Base-by-base conservation (phyloP, 2,113 vertebrate species). In the Leptocoma aspasia region DNA sequence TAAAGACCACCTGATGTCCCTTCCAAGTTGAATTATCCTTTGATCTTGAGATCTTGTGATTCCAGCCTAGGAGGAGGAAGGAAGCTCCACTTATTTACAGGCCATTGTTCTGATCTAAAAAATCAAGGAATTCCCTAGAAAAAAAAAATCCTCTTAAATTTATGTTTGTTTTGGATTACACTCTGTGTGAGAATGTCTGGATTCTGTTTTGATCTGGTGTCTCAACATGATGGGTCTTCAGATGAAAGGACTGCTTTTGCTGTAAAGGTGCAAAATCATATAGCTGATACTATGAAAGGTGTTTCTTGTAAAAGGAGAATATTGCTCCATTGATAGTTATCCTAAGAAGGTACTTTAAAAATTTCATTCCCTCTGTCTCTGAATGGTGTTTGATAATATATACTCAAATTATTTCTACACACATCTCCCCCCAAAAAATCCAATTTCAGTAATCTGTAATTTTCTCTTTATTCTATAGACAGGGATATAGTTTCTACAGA, bases 391-490 rank as follows among this genome's bases (percentile, higher is more conserved):
- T 73, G 27, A 37, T 31, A 87, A 87, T 33, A 45, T 2, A 33
- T 37, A 53, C 7, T 45, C 9, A 91, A 81, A 70, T 44, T n/a
- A 47, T 53, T 73, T 52, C 41, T 39, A 8, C 24, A 19, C 8
- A 22, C 1, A 6, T 3, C 6, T 6, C 0, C 2, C 7, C 19
- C 5, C 39, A 76, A 19, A 28, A 50, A 60, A 31, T 5, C 13
- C 2, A 15, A 31, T 60, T 84, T 69, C 64, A 71, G 30, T 11
- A 60, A 47, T 44, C 28, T 54, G 30, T 17, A 6, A 12, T 78
- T 70, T 82, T 73, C 9, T 78, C 16, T 65, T 41, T 69, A 44
- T 44, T 73, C 5, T 27, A 19, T 23, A 35, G 39, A 7, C 27
- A 77, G 31, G 35, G 15, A 27, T 35, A 31, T 39, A 6, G 33